A percentile compares a stretch with the other conserved stretches of the same genome.
phyloP scores from a whole-genome alignment of 1,140 invertebrate genomes.

The Rhyacophila brunnea region DNA sequence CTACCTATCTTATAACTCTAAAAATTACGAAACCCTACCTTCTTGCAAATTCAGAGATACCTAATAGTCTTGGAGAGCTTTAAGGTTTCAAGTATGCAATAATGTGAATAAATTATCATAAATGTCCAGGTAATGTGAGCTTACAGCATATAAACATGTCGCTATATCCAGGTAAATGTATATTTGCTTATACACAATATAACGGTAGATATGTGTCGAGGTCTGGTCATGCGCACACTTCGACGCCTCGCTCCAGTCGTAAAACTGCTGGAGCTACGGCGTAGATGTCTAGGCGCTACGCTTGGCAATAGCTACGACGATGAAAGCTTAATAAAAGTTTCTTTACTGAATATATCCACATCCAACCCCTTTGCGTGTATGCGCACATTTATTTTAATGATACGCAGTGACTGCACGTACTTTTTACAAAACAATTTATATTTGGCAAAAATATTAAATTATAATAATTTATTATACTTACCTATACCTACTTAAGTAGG shows the following conservation, averaged over 20 bases:
- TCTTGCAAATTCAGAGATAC: too few relatives aligned
- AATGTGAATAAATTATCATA: constrained; percentile 1
- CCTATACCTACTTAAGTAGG: too few relatives aligned
- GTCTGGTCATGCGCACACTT: constrained; percentile 5
- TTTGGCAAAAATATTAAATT: too few relatives aligned
- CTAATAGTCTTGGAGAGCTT: too few relatives aligned
- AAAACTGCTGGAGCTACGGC: constrained; percentile 26
- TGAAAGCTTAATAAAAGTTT: constrained; percentile 35
- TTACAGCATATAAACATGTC: too few relatives aligned
- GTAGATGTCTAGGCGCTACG: constrained; percentile 25
- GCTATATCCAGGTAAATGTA: too few relatives aligned
- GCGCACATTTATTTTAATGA: constrained; percentile 23
- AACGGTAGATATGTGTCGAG: constrained; percentile 1
- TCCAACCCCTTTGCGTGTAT: constrained; percentile 10
- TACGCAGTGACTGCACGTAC: constrained; percentile 22
- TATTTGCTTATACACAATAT: too few relatives aligned
- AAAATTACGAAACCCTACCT: too few relatives aligned
- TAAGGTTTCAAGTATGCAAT: too few relatives aligned
- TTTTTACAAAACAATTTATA: too few relatives aligned
- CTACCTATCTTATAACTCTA: too few relatives aligned
- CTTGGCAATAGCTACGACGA: constrained; percentile 32
- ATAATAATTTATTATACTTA: too few relatives aligned
- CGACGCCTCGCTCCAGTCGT: constrained; percentile 15
- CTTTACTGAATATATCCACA: constrained; percentile 13
- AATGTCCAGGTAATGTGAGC: constrained; percentile 5